phyloP scores from a whole-genome alignment of 2,113 vertebrate genomes.

The Xyrauchen texanus region DNA sequence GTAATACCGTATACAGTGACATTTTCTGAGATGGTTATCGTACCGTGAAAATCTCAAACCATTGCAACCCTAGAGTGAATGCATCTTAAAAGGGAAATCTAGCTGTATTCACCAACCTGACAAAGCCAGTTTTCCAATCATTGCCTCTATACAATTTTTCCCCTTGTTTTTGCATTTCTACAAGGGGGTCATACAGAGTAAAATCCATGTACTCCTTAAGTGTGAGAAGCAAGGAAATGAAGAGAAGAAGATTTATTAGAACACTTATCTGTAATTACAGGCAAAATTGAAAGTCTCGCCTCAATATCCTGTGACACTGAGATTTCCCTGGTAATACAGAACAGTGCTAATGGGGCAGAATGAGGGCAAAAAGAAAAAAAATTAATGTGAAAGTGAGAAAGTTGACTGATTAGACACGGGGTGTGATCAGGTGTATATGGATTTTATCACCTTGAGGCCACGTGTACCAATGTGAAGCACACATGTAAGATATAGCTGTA shows the following conservation, averaged over 20 bases:
- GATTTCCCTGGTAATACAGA: conserved; percentile 7
- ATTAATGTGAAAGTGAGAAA: conserved; percentile 5
- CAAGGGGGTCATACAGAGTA: neutral
- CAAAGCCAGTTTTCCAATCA: neutral
- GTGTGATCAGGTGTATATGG: neutral
- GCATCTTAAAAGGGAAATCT: neutral
- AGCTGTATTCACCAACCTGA: neutral
- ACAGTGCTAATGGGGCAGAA: conserved; percentile 13
- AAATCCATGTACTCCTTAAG: neutral
- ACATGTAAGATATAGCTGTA: neutral
- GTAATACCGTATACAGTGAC: no score
- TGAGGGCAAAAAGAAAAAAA: conserved; percentile 1
- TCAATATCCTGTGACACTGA: conserved; percentile 14
- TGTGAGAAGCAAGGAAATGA: conserved; percentile 27
- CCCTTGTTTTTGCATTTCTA: neutral
- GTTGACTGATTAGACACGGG: conserved; percentile 1
- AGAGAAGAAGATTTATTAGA: conserved; percentile 35
- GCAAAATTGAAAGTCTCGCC: conserved; percentile 33
- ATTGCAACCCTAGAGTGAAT: no score
- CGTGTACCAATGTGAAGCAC: neutral
- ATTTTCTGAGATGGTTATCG: no score
- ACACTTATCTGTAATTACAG: conserved; percentile 20
- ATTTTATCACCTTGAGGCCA: neutral
- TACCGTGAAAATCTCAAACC: no score
- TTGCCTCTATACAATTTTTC: neutral